Conservation (phyloP, 2,113 vertebrate genomes). For the Salvelinus namaycush region DNA sequence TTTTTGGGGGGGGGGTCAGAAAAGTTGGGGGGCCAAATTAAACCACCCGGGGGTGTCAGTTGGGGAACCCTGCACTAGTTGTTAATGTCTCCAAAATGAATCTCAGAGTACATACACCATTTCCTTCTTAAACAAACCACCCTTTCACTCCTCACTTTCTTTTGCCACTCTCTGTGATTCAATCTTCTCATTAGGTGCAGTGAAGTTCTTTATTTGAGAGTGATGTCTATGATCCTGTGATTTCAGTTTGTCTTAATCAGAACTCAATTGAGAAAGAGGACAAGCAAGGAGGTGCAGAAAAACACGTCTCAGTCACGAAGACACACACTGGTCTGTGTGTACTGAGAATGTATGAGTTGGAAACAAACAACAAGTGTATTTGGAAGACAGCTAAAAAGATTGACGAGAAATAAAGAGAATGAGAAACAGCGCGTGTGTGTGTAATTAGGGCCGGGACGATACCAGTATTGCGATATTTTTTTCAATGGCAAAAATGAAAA, state of each 20-base stretch:
- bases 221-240: conserved; percentile 63
- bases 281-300: conserved; percentile 8
- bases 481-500: too few relatives aligned
- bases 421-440: background rate
- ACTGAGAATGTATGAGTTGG: background rate
- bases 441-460: background rate
- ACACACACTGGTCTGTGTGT: conserved; percentile 22
- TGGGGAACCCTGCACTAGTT: too few relatives aligned
- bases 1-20: too few relatives aligned
- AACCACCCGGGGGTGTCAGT: too few relatives aligned
- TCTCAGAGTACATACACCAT: background rate
- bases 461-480: too few relatives aligned
- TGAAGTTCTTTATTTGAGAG: conserved; percentile 43
- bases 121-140: conserved; percentile 39
- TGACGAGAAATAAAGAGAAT: background rate
- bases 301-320: conserved; percentile 50
- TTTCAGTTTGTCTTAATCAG: conserved; percentile 67
- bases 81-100: too few relatives aligned
- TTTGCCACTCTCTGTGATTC: conserved; percentile 43
- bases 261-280: conserved; percentile 49
- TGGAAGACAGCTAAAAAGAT: background rate
- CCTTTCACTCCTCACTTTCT: conserved; percentile 34
- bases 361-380: background rate
- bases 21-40: too few relatives aligned
- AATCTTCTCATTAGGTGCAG: conserved; percentile 59